phyloP scores from a whole-genome alignment of 2,797 vertebrate genomes.

The Phrynocephalus guinanensis region DNA sequence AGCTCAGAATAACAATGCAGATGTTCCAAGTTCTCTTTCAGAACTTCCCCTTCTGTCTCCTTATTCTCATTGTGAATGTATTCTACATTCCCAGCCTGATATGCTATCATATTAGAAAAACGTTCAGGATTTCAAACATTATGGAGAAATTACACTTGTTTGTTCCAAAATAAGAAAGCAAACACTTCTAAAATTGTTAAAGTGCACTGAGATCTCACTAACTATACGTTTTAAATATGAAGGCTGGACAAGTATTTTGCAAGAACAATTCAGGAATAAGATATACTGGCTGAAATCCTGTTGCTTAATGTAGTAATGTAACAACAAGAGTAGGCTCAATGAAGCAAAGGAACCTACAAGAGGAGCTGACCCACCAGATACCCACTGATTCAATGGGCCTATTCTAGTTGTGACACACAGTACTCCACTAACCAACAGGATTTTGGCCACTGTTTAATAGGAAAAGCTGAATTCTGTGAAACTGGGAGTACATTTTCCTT shows the following conservation, averaged over 20 bases:
- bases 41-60: slow-evolving; percentile 20
- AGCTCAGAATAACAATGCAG: not conserved
- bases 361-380: too few species aligned
- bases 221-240: not conserved
- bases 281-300: not conserved
- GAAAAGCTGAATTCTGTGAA: not conserved
- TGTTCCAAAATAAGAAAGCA: slow-evolving; percentile 8
- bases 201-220: not conserved
- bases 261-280: not conserved
- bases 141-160: not conserved
- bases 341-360: too few species aligned
- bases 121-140: not conserved
- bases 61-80: not conserved
- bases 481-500: not conserved
- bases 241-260: not conserved
- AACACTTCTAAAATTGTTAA: not conserved
- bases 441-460: not conserved
- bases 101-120: not conserved
- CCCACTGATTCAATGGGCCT: too few species aligned
- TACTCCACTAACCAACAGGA: too few species aligned
- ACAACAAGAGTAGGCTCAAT: too few species aligned
- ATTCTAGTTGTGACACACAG: too few species aligned
- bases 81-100: too few species aligned
- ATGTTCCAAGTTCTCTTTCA: slow-evolving; percentile 35
- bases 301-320: not conserved